phyloP scores from a whole-genome alignment of 2,797 vertebrate genomes.

The Diplodus puntazzo region DNA sequence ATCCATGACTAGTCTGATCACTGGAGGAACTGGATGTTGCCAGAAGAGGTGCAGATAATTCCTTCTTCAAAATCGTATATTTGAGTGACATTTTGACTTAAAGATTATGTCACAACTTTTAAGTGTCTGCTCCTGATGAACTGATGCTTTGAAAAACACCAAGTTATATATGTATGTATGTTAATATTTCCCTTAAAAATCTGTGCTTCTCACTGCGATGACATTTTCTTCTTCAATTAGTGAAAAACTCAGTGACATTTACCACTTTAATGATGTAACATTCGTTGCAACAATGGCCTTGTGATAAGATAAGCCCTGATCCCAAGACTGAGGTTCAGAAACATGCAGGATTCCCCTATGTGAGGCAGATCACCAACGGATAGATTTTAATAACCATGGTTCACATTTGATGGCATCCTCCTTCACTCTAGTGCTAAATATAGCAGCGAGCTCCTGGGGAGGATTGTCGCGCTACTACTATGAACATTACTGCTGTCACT shows the following conservation, averaged over 20 bases:
- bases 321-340: conserved; percentile 2
- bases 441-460: not conserved
- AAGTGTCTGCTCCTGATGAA: not conserved
- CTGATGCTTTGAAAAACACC: not conserved
- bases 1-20: conserved; percentile 33
- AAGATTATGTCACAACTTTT: not conserved
- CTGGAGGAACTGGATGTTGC: conserved; percentile 6
- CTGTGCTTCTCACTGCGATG: conserved; percentile 27
- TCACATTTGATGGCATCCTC: not conserved
- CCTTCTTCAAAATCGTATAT: not conserved
- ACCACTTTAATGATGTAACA: conserved; percentile 57
- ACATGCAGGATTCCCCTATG: not conserved
- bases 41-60: not conserved
- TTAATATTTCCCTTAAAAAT: conserved; percentile 39
- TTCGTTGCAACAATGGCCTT: conserved; percentile 32
- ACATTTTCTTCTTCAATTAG: conserved; percentile 69
- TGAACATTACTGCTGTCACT: not conserved
- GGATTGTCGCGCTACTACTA: not conserved
- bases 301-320: conserved; percentile 47
- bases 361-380: conserved; percentile 9
- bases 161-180: not conserved
- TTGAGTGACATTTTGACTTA: not conserved
- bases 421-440: not conserved
- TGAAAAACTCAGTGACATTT: conserved; percentile 48
- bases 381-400: conserved; percentile 10